Base-by-base conservation (phyloP, 1,140 invertebrate species). In the Chlorops oryzae region DNA sequence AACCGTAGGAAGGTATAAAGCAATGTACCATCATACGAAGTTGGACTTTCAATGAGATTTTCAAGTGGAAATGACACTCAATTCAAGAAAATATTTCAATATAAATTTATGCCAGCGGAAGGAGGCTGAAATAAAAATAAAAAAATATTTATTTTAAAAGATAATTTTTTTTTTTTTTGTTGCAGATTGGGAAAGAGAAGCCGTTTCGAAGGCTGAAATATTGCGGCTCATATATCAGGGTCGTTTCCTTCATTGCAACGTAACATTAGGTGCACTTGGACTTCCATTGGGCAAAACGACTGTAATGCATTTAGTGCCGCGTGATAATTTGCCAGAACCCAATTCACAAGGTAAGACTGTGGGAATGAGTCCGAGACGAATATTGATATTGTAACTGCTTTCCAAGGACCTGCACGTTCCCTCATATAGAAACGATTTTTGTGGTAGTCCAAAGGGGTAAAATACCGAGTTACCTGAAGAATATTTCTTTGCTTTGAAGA, bases 211-310 rank as follows among this genome's bases (percentile, higher is more conserved):
- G 74, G 91, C 94, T 50, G 94, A 97, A 80, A 97, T 98, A 74
- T 80, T 99, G 58, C 86, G 96, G 69, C 84, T 99, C 68, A 99
- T 99, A 72, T 99, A 98, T 80, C 96, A 99, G 80, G 96, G 96
- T 55, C 83, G 96, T 62, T 98, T 99, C 81, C 81, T 99, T 64
- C 96, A 98, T 80, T 96, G 95, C 76, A 98, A 97, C 79, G 96
- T 99, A 62, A 98, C 95, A 59, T 82, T 98, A 67, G 92, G 92
- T 72, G 96, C 96, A 58, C 82, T 99, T 63, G 93, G 93, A 65
- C 83, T 98, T 72, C 92, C 93, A 55, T 84, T 90, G 60, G 94
- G 93, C 59, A 95, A 94, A 77, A 98, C 95, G 59, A 96, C 94
- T 70, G 96, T 98, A 64, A 99, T 99, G 96, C 96, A 99, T 81